phyloP scores from a whole-genome alignment of 1,140 invertebrate species.

The Cydia amplana region DNA sequence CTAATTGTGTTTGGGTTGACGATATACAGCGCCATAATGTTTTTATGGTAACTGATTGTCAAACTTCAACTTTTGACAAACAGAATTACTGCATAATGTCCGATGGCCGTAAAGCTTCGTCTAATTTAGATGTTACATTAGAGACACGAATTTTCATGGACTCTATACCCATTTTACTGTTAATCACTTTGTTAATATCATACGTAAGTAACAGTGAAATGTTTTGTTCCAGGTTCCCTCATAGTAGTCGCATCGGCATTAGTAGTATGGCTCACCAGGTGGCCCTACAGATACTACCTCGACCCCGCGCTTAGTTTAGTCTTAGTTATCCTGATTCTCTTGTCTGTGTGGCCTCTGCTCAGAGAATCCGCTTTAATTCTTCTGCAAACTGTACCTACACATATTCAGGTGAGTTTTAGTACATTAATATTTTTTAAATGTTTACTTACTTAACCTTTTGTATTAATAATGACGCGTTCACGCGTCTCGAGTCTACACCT shows the following conservation, averaged over 20 bases:
- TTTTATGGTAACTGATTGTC: too few relatives aligned
- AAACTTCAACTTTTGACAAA: too few relatives aligned
- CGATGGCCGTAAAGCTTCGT: too few relatives aligned
- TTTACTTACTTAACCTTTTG: not conserved
- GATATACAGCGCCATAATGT: too few relatives aligned
- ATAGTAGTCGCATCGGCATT: slow-evolving; percentile 97
- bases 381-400: slow-evolving; percentile 94
- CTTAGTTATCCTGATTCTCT: slow-evolving; percentile 89
- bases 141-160: too few relatives aligned
- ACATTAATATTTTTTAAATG: not conserved
- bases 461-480: not conserved
- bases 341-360: slow-evolving; percentile 92
- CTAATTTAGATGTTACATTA: too few relatives aligned
- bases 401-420: slow-evolving; percentile 86
- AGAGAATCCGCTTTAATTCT: slow-evolving; percentile 94
- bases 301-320: slow-evolving; percentile 95
- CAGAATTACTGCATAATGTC: too few relatives aligned
- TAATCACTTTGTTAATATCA: too few relatives aligned
- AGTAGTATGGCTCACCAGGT: slow-evolving; percentile 92
- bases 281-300: slow-evolving; percentile 91
- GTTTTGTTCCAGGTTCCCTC: slow-evolving; percentile 85
- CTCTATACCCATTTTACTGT: too few relatives aligned
- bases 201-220: not conserved
- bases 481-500: too few relatives aligned
- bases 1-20: too few relatives aligned